phyloP scores from a whole-genome alignment of 2,797 vertebrate species.

The Intellagama lesueurii region DNA sequence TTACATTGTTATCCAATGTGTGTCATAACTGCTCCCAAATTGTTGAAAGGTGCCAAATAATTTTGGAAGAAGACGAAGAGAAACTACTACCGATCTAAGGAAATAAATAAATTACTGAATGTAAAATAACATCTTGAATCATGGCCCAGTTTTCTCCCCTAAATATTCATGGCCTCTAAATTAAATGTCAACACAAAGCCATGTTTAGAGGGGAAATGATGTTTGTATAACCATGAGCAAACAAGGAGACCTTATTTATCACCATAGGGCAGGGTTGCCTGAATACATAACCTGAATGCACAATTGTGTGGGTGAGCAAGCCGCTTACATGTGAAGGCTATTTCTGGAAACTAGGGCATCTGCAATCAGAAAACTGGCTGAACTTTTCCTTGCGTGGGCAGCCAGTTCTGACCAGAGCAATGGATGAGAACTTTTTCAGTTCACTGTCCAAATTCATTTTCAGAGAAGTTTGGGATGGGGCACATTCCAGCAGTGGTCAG shows the following conservation, averaged over 20 bases:
- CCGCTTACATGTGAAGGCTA: neutral
- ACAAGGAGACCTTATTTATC: neutral
- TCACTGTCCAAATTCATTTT: too few relatives aligned
- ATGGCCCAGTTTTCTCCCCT: neutral
- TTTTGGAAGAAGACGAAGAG: conserved; percentile 95
- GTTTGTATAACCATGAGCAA: neutral
- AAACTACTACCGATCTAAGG: conserved; percentile 96
- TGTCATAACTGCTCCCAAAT: conserved; percentile 98
- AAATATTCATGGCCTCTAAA: conserved; percentile 27
- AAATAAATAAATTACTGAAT: conserved; percentile 40
- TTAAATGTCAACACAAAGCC: neutral
- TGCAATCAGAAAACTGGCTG: neutral
- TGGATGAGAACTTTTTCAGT: too few relatives aligned
- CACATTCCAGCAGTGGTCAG: too few relatives aligned
- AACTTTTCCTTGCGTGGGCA: neutral
- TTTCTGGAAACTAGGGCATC: neutral
- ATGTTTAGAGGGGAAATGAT: neutral
- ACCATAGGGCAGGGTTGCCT: too few relatives aligned
- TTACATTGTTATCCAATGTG: conserved; percentile 99
- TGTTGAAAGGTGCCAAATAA: conserved; percentile 98
- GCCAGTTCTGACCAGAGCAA: neutral
- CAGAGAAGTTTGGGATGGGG: too few relatives aligned
- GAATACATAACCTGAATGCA: too few relatives aligned
- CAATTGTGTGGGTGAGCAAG: neutral
- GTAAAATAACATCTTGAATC: neutral